phyloP scores from a whole-genome alignment of 2,888 invertebrate genomes.

The Cantharis rufa region DNA sequence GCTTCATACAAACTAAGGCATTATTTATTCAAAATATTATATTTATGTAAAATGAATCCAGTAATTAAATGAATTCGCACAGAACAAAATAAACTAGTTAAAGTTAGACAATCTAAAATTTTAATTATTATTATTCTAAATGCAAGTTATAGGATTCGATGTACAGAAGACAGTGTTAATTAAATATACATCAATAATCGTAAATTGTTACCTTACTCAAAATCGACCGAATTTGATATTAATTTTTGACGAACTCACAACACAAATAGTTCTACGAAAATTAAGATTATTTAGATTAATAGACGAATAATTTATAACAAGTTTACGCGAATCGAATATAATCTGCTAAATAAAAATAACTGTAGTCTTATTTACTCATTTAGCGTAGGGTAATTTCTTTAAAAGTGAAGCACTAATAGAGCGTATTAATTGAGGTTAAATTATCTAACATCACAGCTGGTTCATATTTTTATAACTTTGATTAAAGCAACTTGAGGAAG shows the following conservation, averaged over 20 bases:
- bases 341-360: neutral
- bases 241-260: neutral
- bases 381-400: neutral
- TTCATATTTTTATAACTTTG: conserved; percentile 3
- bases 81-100: neutral
- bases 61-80: neutral
- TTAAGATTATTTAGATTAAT: neutral
- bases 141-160: neutral
- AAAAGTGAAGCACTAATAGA: neutral
- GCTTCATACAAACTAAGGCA: neutral
- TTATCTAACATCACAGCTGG: conserved; percentile 26
- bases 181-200: neutral
- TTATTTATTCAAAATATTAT: neutral
- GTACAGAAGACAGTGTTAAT: no score
- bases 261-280: neutral
- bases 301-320: neutral
- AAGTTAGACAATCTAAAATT: neutral
- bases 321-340: neutral
- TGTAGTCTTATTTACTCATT: neutral
- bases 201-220: neutral
- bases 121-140: neutral
- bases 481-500: neutral
- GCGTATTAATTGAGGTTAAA: conserved; percentile 27
- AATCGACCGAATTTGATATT: neutral
- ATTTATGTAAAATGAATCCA: neutral